Evolutionary conservation across 2,797 vertebrate species (phyloP).

Genomic region (Chaunax sp.): DNA sequence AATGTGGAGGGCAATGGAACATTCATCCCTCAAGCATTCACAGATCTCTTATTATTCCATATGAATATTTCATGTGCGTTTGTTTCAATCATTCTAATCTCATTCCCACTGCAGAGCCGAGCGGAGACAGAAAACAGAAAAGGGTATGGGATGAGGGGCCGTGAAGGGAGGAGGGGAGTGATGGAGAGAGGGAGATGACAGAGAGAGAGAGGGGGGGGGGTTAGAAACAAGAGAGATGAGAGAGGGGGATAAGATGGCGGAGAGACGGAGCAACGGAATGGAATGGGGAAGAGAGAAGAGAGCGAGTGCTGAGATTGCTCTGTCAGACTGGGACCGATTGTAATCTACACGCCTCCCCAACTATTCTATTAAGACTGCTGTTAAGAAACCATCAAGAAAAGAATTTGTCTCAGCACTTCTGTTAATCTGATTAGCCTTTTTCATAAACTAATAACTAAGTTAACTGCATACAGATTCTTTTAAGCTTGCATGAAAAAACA

Average conservation of each 20-base stretch:
- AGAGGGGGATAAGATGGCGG: constrained; percentile 78
- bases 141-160: constrained; percentile 48
- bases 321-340: constrained; percentile 78
- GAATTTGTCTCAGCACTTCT: constrained; percentile 85
- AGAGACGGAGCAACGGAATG: constrained; percentile 64
- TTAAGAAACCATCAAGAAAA: constrained; percentile 87
- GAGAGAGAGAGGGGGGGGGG: background rate
- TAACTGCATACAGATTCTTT: constrained; percentile 80
- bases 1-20: constrained; percentile 85
- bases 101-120: constrained; percentile 76
- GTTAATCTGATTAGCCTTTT: constrained; percentile 86
- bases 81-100: constrained; percentile 89
- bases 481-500: constrained; percentile 69
- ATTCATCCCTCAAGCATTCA: constrained; percentile 84
- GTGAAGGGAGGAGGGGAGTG: constrained; percentile 38
- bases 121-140: constrained; percentile 77
- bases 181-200: constrained; percentile 16
- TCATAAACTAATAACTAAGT: constrained; percentile 83
- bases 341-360: constrained; percentile 85
- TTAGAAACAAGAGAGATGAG: constrained; percentile 70
- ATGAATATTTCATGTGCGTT: constrained; percentile 89
- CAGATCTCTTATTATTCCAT: constrained; percentile 86
- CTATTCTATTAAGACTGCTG: constrained; percentile 85
- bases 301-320: constrained; percentile 80
- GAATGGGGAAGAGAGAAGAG: constrained; percentile 54